Conservation (phyloP, 2,797 vertebrate species). For the Myotis planiceps region DNA sequence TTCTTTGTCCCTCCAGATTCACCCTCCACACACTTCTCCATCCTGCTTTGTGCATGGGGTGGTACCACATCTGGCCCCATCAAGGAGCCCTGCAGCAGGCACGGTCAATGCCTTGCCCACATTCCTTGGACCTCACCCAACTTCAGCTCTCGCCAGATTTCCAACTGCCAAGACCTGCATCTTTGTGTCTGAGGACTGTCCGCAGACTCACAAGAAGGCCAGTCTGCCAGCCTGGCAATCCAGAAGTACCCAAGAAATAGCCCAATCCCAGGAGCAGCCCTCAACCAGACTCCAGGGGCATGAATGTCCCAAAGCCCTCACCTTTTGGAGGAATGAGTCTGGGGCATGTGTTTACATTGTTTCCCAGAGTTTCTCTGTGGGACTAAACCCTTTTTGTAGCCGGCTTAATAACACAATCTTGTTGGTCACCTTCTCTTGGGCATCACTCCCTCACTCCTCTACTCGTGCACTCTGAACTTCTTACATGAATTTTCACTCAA, state of each 20-base stretch:
- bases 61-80: not conserved
- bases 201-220: not conserved
- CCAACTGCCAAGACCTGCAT: not conserved
- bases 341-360: not conserved
- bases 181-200: not conserved
- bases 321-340: not conserved
- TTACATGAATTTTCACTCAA: not conserved
- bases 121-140: not conserved
- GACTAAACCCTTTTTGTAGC: not conserved
- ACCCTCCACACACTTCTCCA: not conserved
- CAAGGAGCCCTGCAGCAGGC: not conserved
- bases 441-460: not conserved
- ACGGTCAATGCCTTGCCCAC: not conserved
- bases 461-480: not conserved
- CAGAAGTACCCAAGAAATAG: not conserved
- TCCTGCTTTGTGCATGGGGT: not conserved
- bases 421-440: not conserved
- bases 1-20: not conserved
- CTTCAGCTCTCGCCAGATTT: not conserved
- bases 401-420: not conserved
- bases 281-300: not conserved
- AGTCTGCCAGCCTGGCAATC: not conserved
- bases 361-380: not conserved
- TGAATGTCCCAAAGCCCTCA: not conserved
- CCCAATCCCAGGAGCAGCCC: not conserved